Base-by-base conservation (phyloP, 2,797 vertebrate species). In the Fratercula arctica region DNA sequence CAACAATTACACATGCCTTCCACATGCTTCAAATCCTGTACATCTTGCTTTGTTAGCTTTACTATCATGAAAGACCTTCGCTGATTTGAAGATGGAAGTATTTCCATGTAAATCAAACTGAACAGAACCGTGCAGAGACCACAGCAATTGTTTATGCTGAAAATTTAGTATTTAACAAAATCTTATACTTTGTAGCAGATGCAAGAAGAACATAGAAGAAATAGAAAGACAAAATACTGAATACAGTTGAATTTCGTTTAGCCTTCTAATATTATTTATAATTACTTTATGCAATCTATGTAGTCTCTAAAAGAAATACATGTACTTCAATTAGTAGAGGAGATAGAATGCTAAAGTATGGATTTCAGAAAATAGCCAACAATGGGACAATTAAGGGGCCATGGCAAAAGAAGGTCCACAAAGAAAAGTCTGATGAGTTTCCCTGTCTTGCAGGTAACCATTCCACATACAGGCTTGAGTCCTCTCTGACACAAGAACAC, bases 11-110 rank as follows among this genome's bases (percentile, higher is more conserved):
- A 20, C 13, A 85, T 89, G 33, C 17, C 15, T 90, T 92, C 33
- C n/a, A 53, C 16, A 9, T 6, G 7, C 17, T 67, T 83, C 51
- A 67, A 56, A 56, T 50, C n/a, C 28, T 15, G 2, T 31, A 51
- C 50, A 51, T 45, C 54, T 64, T 66, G 20, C 24, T 82, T 74
- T 51, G 11, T 48, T 61, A 74, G 15, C 26, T 46, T 85, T 41
- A 70, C 20, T 35, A 45, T 33, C 19, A 37, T 8, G 24, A 87
- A 89, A 66, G 11, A 57, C 23, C 21, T 0, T 33, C 0, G 0
- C 11, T n/a, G 37, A 61, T 64, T 90, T 56, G n/a, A 86, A 86
- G 18, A 81, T 0, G 11, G 3, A 85, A 90, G 33, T 25, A 86
- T 50, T 78, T 88, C 41, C 39, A 31, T 3, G 29, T 15, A 85